Base-by-base conservation (phyloP, 2,113 vertebrate species). In the Xenotilapia caudafasciata region DNA sequence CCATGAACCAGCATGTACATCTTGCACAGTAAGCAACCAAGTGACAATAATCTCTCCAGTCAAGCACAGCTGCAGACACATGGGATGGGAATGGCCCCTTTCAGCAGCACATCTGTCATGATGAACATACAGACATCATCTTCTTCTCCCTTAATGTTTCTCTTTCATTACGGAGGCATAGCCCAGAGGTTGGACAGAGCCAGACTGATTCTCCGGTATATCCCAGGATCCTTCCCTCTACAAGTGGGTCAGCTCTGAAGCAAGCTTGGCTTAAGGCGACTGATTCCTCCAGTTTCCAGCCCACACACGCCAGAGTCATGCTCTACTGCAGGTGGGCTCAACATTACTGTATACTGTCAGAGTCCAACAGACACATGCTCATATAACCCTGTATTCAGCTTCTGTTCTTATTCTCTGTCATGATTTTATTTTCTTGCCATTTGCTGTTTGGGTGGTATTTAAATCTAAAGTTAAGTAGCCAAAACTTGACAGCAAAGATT, bases 281-380 rank as follows among this genome's bases (percentile, higher is more conserved):
- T 91, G 84, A 88, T 90, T 91, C 90, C 83, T 86, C 53, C 54
- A n/a, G 83, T 84, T 85, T 83, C 54, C 77, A 86, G 90, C 86
- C 80, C 86, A 92, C 89, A 92, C 89, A 93, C 47, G 53, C 85
- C 88, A 82, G 65, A 92, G 87, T 89, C 80, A 10, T 51, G 91
- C 90, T 91, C 79, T 91, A 17, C 89, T 90, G 92, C 93, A 86
- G 92, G 92, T 90, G 92, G 92, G 84, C 86, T 91, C 84, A 54
- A 33, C 81, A 28, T 77, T 77, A 82, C 82, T 82, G 79, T 51
- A 84, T 21, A 42, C 86, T 79, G 70, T 88, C 40, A 53, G 79
- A 14, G 51, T 89, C 77, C 38, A 13, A 26, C 53, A 82, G 60
- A 91, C 77, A 85, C 77, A 80, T 6, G 4, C 83, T 84, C 83